These are phyloP conservation scores for Latheticus oryzae DNA, from an alignment of 2,888 invertebrate genomes.

Conservation along the genomic window DNA sequence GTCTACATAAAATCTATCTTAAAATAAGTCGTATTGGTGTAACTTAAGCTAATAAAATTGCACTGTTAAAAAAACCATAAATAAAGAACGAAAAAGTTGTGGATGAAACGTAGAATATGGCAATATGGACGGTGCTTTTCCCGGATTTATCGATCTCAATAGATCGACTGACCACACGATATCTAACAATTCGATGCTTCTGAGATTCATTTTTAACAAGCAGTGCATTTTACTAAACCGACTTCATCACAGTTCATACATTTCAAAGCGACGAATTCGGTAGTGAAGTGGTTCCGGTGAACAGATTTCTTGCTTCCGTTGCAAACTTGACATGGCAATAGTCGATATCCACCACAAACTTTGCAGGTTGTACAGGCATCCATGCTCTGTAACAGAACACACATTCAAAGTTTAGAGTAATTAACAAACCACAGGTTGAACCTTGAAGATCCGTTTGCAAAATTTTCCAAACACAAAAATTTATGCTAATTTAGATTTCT, in stretches of 20 bases:
- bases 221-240: slow-evolving; percentile 89
- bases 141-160: slow-evolving; percentile 47
- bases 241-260: slow-evolving; percentile 97
- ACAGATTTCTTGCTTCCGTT: slow-evolving; percentile 97
- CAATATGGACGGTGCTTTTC: slow-evolving; percentile 39
- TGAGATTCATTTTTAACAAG: slow-evolving; percentile 71
- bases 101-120: slow-evolving; percentile 26
- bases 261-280: slow-evolving; percentile 92
- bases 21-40: slow-evolving; percentile 40
- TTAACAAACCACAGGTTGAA: background rate
- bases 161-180: slow-evolving; percentile 11
- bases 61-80: slow-evolving; percentile 21
- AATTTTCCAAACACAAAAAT: too few species aligned
- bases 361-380: slow-evolving; percentile 86
- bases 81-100: slow-evolving; percentile 7
- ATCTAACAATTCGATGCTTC: slow-evolving; percentile 14
- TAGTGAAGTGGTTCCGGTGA: slow-evolving; percentile 93
- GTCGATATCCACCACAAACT: slow-evolving; percentile 91
- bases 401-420: background rate
- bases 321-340: slow-evolving; percentile 91
- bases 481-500: too few species aligned
- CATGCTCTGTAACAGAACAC: slow-evolving; percentile 72
- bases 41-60: slow-evolving; percentile 29
- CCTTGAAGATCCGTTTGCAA: background rate
- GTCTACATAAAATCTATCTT: slow-evolving; percentile 19